These are phyloP conservation scores for Apistogramma diplotaenia DNA, from an alignment of 2,113 vertebrate genomes.

Conservation along the genomic window DNA sequence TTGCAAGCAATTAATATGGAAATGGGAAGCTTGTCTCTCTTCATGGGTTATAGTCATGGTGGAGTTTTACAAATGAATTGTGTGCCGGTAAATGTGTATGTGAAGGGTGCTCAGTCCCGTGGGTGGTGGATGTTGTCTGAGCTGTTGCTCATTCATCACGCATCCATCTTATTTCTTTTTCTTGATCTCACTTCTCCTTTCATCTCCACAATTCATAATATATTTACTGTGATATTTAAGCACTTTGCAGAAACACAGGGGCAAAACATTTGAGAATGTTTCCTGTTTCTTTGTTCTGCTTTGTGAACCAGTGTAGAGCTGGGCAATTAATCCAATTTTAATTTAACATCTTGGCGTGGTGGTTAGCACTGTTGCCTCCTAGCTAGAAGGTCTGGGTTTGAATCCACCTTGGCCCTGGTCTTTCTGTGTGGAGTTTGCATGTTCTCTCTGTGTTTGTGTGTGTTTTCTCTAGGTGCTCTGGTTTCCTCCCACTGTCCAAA, in stretches of 20 bases:
- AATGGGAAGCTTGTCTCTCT: background rate
- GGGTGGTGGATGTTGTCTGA: background rate
- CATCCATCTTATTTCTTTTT: background rate
- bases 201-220: background rate
- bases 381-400: too few species aligned
- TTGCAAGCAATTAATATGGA: constrained; percentile 8
- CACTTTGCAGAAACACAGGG: background rate
- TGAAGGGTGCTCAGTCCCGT: background rate
- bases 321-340: background rate
- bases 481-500: too few species aligned
- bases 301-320: background rate
- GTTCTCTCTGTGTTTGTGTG: too few species aligned
- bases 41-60: background rate
- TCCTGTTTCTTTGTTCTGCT: background rate
- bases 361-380: too few species aligned
- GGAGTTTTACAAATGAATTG: background rate
- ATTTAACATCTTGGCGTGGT: background rate
- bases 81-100: background rate
- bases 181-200: background rate
- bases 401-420: too few species aligned
- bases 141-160: background rate
- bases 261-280: background rate
- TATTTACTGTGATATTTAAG: background rate
- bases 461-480: too few species aligned
- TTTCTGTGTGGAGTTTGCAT: too few species aligned